Base-by-base conservation (phyloP, 64 coral and sea anemone genomes). In the Montipora cactus region DNA sequence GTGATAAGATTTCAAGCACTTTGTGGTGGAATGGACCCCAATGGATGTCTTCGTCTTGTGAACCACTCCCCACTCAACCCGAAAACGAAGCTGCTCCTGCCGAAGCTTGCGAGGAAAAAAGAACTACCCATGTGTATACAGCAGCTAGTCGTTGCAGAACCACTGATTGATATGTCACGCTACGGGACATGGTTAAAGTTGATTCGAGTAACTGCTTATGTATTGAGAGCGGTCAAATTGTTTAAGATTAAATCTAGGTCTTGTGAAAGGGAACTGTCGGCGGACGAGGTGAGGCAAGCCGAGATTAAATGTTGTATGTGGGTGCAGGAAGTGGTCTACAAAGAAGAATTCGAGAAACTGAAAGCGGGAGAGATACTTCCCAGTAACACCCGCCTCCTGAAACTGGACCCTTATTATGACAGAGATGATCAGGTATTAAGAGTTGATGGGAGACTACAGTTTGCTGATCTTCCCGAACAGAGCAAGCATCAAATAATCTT, bases 371-470 rank as follows among this genome's bases (percentile, higher is more conserved):
- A 18, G 18, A 8, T 51, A 25, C 9, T 92, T 11, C 90, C 90
- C 49, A 85, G 59, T 1, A 92, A 19, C 52, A 92, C 81, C 44
- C 81, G 70, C 21, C 78, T 52, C 46, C 58, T 69, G 16, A 68
- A 50, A 18, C 23, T 87, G 21, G 46, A 67, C 23, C 84, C 84
- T 47, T 68, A 44, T 20, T 87, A 71, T 28, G 67, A 84, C 47
- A 49, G 16, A 28, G 47, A 45, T 1, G 84, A 68, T 73, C 14
- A 68, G 45, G 44, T 87, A 14, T 12, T 87, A 44, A 61, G 28
- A 87, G 59, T 74, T 21, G 90, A 81, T 9, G 90, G 78, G 67
- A 59, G 90, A 8, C 49, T 91, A 57, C 90, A 91, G 66, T 82
- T 72, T 83, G 3, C 90, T 25, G 66, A 86, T 10, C 37, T 92